Base-by-base conservation (phyloP, 1,140 invertebrate genomes). In the Drosophila cardini region DNA sequence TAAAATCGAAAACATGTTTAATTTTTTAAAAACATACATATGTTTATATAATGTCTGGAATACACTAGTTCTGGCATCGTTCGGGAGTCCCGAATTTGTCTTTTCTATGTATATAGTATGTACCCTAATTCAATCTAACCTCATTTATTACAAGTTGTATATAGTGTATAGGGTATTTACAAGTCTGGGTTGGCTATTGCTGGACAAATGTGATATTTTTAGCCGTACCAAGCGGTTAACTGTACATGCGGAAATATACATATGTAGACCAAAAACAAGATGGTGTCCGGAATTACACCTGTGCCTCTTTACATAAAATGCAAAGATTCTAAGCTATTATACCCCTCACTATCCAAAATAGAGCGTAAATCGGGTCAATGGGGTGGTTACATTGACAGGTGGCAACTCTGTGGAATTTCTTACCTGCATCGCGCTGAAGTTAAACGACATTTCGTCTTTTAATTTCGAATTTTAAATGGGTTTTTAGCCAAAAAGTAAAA, bases 341-440 rank as follows among this genome's bases (percentile, higher is more conserved):
- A 2, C 21, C 21, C 21, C 21, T 4, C 21, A 26, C 21, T 21
- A 21, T 21, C 21, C 21, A 21, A 21, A 21, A 26, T 26, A 26
- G 21, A 26, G 4, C 21, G 21, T 26, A 4, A 26, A 26, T 26
- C 21, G 21, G 21, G 21, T 26, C 21, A 26, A 26, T 5, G 21
- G 21, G 21, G n/a, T 50, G 26, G 46, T 7, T 30, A 4, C 21
- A 3, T 10, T 62, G 26, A 42, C 34, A 61, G 46, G 46, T 69
- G 57, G 48, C 67, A 70, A 46, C 48, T 21, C 57, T 32, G 46
- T 36, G 43, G 11, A 4, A 16, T 32, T 36, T 18, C 79, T 82
- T 34, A 82, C 80, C 80, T 82, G 80, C 61, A 73, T 58, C 4
- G 77, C 80, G 45, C 77, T 80, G 15, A 82, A 82, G 32, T 74